Conservation (phyloP, 1,140 invertebrate species). For the Neodiprion pinetum region DNA sequence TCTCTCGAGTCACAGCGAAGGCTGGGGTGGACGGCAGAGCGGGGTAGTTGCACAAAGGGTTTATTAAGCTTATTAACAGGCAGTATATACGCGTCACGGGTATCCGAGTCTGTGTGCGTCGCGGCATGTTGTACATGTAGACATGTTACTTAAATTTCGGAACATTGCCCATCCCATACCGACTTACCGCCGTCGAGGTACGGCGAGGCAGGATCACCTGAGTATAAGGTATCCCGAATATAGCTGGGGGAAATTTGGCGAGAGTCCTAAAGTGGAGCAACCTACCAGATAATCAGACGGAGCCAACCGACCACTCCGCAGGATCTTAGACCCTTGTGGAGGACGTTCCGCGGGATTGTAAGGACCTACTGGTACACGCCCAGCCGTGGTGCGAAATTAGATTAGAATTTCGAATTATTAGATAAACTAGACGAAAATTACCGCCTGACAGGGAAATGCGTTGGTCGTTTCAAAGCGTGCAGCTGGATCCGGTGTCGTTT, state of each 20-base stretch:
- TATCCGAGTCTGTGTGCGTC: not conserved
- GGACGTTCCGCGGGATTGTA: not conserved
- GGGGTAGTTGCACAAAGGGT: conserved; percentile 39
- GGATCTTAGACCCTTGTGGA: not conserved
- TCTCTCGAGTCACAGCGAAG: not conserved
- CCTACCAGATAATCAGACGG: not conserved
- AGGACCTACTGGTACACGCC: not conserved
- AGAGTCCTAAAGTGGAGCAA: not conserved
- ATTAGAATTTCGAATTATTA: too few relatives aligned
- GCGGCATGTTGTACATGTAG: too few relatives aligned
- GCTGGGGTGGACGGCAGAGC: conserved; percentile 30
- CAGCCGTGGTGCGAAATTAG: too few relatives aligned
- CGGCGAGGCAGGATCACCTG: not conserved
- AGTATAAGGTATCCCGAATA: not conserved
- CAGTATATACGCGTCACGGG: not conserved
- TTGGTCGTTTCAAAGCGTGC: too few relatives aligned
- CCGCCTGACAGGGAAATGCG: too few relatives aligned
- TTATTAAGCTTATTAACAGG: conserved; percentile 51
- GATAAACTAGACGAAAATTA: too few relatives aligned
- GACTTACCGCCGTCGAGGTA: not conserved
- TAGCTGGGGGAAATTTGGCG: not conserved
- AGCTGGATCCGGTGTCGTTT: too few relatives aligned
- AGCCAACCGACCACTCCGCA: not conserved
- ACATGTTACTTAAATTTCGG: not conserved
- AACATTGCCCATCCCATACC: not conserved